Percentiles rank a stretch among this genome's conserved stretches.
These are phyloP conservation scores for Dendrocincla tyrannina DNA, from an alignment of 2,797 vertebrate genomes.

Conservation along the genomic window DNA sequence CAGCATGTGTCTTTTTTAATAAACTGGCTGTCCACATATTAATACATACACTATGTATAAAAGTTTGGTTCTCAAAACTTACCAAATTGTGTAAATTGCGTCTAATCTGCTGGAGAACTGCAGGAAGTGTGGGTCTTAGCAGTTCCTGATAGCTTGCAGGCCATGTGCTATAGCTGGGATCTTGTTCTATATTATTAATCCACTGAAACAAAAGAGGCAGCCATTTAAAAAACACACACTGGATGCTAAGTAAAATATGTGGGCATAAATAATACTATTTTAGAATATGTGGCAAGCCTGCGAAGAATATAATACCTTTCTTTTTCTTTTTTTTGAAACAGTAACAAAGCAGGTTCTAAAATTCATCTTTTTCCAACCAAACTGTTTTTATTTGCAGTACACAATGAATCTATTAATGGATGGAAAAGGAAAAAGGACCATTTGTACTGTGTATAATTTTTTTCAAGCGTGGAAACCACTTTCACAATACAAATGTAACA, in stretches of 20 bases:
- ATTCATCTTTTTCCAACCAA: not conserved
- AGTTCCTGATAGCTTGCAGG: slow-evolving; percentile 88
- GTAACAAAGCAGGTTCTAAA: not conserved
- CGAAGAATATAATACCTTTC: not conserved
- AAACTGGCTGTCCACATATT: not conserved
- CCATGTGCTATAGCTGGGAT: slow-evolving; percentile 86
- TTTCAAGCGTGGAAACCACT: not conserved
- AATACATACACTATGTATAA: not conserved
- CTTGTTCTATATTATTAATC: slow-evolving; percentile 94
- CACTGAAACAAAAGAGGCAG: slow-evolving; percentile 79
- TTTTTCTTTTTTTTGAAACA: not conserved
- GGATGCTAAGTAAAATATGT: not conserved
- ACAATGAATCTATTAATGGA: not conserved
- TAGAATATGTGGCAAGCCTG: not conserved
- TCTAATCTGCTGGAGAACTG: slow-evolving; percentile 87
- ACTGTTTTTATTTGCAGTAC: not conserved
- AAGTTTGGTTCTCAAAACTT: slow-evolving; percentile 44
- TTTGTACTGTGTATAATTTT: not conserved
- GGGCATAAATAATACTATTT: not conserved
- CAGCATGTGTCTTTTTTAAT: not conserved
- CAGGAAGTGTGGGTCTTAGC: slow-evolving; percentile 86
- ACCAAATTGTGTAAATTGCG: slow-evolving; percentile 96
- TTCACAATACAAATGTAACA: not conserved
- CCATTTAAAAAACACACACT: not conserved
- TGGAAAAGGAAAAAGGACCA: not conserved